These are phyloP conservation scores for Oxycera nigricornis DNA, from an alignment of 2,888 invertebrate genomes.

Conservation along the genomic window DNA sequence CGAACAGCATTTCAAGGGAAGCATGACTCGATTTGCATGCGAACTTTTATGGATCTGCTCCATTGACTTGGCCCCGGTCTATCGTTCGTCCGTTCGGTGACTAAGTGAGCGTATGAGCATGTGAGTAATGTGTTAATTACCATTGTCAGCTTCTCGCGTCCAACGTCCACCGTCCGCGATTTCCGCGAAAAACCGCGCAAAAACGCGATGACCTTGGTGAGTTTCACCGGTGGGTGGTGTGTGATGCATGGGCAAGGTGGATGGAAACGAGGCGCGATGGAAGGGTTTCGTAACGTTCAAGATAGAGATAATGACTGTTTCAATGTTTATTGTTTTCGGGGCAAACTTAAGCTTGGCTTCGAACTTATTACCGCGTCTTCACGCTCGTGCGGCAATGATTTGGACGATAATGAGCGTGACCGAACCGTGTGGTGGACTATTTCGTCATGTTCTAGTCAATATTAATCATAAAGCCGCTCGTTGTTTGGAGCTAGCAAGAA, in stretches of 20 bases:
- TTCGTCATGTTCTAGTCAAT: neutral
- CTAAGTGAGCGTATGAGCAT: neutral
- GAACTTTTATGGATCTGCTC: slow-evolving; percentile 22
- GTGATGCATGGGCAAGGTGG: neutral
- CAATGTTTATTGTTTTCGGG: neutral
- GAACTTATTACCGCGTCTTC: neutral
- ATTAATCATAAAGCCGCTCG: too few relatives aligned
- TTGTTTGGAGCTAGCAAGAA: too few relatives aligned
- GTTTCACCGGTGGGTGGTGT: neutral
- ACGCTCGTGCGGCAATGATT: neutral
- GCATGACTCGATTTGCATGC: slow-evolving; percentile 24
- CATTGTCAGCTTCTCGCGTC: neutral
- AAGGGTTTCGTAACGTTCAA: neutral
- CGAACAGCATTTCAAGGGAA: slow-evolving; percentile 22
- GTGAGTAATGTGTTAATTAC: slow-evolving; percentile 26
- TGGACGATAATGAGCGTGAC: neutral
- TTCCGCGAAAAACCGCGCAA: slow-evolving; percentile 10
- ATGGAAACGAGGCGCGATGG: neutral
- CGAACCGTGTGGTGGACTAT: neutral
- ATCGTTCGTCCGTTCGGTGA: neutral
- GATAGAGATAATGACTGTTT: too few relatives aligned
- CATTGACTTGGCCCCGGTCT: neutral
- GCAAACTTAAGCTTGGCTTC: neutral
- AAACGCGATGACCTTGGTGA: slow-evolving; percentile 4
- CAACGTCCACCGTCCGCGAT: neutral